Base-by-base conservation (phyloP, 2,888 invertebrate species). In the Molorchus minor region DNA sequence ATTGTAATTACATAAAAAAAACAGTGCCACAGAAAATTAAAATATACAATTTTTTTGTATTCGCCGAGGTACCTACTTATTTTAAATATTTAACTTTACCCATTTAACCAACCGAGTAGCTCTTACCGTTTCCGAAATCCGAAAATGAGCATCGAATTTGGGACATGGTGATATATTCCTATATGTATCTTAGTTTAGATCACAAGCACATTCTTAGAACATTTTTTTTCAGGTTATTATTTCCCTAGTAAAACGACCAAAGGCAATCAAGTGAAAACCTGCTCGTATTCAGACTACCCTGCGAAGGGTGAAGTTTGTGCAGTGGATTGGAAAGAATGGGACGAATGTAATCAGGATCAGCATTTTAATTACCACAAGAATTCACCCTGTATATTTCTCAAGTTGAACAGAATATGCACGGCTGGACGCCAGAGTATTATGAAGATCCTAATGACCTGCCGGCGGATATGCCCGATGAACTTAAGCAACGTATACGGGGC, bases 341-440 rank as follows among this genome's bases (percentile, higher is more conserved):
- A 85, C 0, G 89, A 90, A 0, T 98, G 97, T 80, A 90, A 89
- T 8, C 88, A 88, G 69, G 92, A 92, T 66, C 91, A 94, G 75
- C 85, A 88, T 71, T 99, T 91, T 80, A 96, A 94, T 60, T 98
- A 94, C 81, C 91, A 93, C 78, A 90, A 90, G 76, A 96, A 95
- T 36, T 89, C 91, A 15, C 98, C 98, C 0, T 99, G 99, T 81
- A 86, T 98, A 64, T 91, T 98, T 77, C 84, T 99, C 56, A 98
- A 98, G 79, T 83, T 99, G 35, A 99, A 99, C 83, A 95, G 93
- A 86, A 96, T 96, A 74, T 96, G n/a, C n/a, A 88, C 72, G 93
- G 89, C 15, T 97, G 96, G 96, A 83, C 85, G 65, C 96, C 97
- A 0, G 85, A 90, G 25, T 92, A 87, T 75, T 96, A 92, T 77